These are phyloP conservation scores for Sterna hirundo DNA, from an alignment of 2,113 vertebrate species.

Conservation along the genomic window DNA sequence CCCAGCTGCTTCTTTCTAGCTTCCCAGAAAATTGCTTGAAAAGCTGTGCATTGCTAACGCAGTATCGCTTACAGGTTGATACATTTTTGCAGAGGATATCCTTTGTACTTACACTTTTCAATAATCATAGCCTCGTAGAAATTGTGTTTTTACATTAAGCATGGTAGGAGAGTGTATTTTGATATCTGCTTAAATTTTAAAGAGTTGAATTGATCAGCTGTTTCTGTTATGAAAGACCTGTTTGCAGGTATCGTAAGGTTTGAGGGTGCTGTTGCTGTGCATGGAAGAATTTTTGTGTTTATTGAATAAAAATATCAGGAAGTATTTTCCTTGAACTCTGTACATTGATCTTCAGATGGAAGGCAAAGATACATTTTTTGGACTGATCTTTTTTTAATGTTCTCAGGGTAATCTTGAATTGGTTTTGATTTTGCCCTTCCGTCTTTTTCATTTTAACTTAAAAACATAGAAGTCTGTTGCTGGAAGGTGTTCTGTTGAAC, in stretches of 20 bases:
- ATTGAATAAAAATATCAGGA: background rate
- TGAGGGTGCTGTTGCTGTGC: background rate
- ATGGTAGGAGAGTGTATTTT: background rate
- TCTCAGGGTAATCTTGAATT: background rate
- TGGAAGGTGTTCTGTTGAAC: background rate
- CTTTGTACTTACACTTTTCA: background rate
- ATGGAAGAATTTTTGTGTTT: background rate
- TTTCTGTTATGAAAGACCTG: background rate
- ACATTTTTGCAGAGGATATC: background rate
- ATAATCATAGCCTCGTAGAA: background rate
- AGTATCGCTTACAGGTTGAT: background rate
- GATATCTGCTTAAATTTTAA: background rate
- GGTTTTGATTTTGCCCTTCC: background rate
- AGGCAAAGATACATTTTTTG: background rate
- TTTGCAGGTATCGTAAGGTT: fast-evolving
- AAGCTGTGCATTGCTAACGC: background rate
- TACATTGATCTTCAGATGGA: background rate
- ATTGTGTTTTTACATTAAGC: background rate
- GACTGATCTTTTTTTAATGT: background rate
- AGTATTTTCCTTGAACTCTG: background rate
- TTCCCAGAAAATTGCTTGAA: conserved; percentile 3
- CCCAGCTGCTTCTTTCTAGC: background rate
- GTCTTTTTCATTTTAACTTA: background rate
- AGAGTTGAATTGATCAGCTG: background rate
- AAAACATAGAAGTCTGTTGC: background rate